Conservation (phyloP, 30 jellyfish, hydroid and myxozoan species). For the Aurelia sp. region DNA sequence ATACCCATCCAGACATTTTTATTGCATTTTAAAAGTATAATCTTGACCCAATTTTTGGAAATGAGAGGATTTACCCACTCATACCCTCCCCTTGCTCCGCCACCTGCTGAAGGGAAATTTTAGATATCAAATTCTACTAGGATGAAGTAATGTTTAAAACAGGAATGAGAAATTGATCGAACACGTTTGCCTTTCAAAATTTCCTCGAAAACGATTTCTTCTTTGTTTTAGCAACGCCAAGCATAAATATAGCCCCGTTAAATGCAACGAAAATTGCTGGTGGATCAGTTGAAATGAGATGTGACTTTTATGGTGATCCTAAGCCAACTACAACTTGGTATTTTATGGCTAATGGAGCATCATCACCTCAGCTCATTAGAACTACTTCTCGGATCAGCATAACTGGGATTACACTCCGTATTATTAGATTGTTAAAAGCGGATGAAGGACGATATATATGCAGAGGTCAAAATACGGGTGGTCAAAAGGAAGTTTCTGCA, state of each 20-base stretch:
- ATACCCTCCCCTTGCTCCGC: too few relatives aligned
- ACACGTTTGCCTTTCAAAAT: too few relatives aligned
- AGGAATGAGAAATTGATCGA: too few relatives aligned
- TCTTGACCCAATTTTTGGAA: too few relatives aligned
- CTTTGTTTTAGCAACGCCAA: conserved; percentile 38
- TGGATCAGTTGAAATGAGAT: conserved; percentile 33
- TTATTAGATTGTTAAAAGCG: neutral
- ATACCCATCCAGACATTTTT: too few relatives aligned
- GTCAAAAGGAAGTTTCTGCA: conserved; percentile 34
- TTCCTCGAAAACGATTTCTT: neutral
- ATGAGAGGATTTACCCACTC: too few relatives aligned
- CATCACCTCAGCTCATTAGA: conserved; percentile 17
- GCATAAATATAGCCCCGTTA: conserved; percentile 22
- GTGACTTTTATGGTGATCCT: conserved; percentile 63
- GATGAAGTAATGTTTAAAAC: too few relatives aligned
- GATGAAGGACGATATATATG: conserved; percentile 69
- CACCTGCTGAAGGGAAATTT: too few relatives aligned
- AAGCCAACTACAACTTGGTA: conserved; percentile 54
- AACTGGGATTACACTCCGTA: conserved; percentile 23
- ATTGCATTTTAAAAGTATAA: too few relatives aligned
- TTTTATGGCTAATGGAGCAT: conserved; percentile 16
- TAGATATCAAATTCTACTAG: too few relatives aligned
- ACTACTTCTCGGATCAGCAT: conserved; percentile 25
- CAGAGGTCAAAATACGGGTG: conserved; percentile 54
- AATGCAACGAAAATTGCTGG: conserved; percentile 35